Percentiles rank a stretch among this genome's conserved stretches.
Evolutionary conservation across 2,113 vertebrate species (phyloP).

Genomic region (Chionis minor): DNA sequence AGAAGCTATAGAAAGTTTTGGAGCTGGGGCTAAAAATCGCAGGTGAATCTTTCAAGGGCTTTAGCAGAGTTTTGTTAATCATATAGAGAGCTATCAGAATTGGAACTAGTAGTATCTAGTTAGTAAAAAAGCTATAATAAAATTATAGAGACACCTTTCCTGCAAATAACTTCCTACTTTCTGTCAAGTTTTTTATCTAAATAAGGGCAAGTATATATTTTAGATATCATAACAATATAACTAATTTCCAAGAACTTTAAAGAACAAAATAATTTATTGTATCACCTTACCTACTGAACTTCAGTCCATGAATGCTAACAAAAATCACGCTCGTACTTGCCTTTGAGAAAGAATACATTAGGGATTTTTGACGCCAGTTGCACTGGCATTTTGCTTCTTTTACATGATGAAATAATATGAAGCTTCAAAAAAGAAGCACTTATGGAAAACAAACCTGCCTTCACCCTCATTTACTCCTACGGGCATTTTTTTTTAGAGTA

Average conservation of each 20-base stretch:
- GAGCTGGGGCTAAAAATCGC: not conserved
- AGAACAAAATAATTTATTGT: not conserved
- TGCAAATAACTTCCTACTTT: not conserved
- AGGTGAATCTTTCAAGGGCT: not conserved
- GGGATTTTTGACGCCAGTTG: not conserved
- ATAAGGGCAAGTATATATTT: not conserved
- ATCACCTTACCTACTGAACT: not conserved
- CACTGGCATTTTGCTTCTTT: not conserved
- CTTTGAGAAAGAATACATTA: accelerated
- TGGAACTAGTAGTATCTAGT: not conserved
- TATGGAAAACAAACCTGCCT: not conserved
- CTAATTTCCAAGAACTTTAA: not conserved
- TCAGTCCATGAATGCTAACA: not conserved
- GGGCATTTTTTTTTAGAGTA: not conserved
- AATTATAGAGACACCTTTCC: not conserved
- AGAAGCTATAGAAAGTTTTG: not conserved
- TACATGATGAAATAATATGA: not conserved
- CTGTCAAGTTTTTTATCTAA: not conserved
- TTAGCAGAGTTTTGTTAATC: not conserved
- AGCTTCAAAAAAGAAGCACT: not conserved
- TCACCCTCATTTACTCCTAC: not conserved
- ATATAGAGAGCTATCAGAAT: not conserved
- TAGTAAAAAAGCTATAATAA: not conserved
- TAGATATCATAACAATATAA: not conserved
- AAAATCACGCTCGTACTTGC: not conserved